phyloP scores from a whole-genome alignment of 2,888 invertebrate genomes.

The Sceliomorpha sp. region DNA sequence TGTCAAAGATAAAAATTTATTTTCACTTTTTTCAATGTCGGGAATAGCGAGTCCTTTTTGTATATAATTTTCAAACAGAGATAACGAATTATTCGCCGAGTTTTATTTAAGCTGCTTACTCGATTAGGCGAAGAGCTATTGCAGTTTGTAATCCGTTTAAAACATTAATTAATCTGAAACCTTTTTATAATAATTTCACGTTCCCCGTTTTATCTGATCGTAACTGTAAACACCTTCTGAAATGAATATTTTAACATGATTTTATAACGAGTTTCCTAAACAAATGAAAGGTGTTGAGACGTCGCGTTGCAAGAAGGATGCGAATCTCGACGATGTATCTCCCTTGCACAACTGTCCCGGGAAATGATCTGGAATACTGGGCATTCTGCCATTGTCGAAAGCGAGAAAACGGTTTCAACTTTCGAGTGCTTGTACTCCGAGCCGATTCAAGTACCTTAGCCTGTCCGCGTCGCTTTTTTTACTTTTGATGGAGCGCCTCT shows the following conservation, averaged over 20 bases:
- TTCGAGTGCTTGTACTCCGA: constrained; percentile 68
- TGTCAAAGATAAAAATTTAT: neutral
- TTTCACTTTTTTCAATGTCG: constrained; percentile 1
- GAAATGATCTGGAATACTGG: constrained; percentile 55
- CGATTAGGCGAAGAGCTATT: no score
- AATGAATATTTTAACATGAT: no score
- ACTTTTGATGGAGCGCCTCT: constrained; percentile 77
- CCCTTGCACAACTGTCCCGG: constrained; percentile 34
- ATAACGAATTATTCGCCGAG: no score
- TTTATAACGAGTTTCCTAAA: no score
- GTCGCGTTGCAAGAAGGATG: constrained; percentile 2
- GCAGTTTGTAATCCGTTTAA: no score
- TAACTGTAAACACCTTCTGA: no score
- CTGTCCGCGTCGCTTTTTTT: constrained; percentile 73
- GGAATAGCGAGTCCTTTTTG: no score
- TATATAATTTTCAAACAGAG: no score
- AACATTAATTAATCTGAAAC: no score
- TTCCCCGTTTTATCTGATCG: no score
- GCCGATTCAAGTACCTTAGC: constrained; percentile 62
- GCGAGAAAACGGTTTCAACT: constrained; percentile 74
- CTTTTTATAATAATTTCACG: no score
- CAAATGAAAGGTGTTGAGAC: constrained; percentile 11
- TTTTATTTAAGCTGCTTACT: no score
- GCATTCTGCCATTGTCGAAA: constrained; percentile 59
- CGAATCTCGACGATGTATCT: constrained; percentile 18